Conservation (phyloP, 1,140 invertebrate genomes). For the Holcopasites calliopsidis region DNA sequence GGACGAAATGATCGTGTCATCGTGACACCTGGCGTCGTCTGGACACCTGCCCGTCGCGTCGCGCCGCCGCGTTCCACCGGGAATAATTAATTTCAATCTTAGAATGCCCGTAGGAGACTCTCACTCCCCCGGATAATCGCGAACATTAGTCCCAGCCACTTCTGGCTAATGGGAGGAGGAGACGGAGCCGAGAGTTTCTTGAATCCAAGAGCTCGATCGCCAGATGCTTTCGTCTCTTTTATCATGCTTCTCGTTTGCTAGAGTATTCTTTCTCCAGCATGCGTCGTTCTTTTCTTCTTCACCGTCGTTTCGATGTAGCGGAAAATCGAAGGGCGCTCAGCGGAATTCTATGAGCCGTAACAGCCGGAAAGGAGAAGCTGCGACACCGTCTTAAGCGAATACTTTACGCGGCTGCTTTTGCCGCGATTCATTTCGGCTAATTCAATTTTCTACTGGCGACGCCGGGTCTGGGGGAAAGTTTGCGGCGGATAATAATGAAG, state of each 20-base stretch:
- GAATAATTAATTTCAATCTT: conserved; percentile 51
- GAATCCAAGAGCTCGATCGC: conserved; percentile 2
- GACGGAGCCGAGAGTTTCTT: neutral
- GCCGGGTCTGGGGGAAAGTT: neutral
- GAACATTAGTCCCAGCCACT: conserved; percentile 37
- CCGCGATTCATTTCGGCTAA: conserved; percentile 18
- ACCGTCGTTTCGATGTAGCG: neutral
- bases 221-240: neutral
- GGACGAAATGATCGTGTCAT: conserved; percentile 4
- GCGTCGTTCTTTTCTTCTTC: neutral
- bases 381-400: conserved; percentile 10
- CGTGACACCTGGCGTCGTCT: conserved; percentile 23
- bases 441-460: conserved; percentile 16
- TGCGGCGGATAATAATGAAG: neutral
- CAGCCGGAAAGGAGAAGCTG: neutral
- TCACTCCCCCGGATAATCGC: neutral
- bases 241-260: accelerated
- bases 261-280: too few relatives aligned
- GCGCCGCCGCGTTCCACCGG: neutral
- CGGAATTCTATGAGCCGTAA: conserved; percentile 7
- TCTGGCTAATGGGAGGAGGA: neutral
- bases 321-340: neutral
- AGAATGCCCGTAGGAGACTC: conserved; percentile 18
- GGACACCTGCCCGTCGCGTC: neutral
- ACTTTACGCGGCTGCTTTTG: conserved; percentile 10